Conservation (phyloP, 2,113 vertebrate genomes). For the Scalopus aquaticus region DNA sequence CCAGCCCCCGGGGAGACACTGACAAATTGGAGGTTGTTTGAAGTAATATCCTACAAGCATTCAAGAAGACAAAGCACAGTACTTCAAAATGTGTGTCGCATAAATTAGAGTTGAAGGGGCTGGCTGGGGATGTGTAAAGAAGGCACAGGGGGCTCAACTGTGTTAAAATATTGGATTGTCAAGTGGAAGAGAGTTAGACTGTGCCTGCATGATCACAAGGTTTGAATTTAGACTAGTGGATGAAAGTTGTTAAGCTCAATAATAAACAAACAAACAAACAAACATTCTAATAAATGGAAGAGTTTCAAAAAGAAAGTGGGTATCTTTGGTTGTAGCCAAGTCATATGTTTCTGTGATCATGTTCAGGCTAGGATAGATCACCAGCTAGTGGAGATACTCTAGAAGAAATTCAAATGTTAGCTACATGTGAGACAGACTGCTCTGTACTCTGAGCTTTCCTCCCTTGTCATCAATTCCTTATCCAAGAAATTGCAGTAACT, state of each 20-base stretch:
- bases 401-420: background rate
- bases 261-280: slow-evolving; percentile 21
- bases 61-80: too few relatives aligned
- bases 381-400: background rate
- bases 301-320: slow-evolving; percentile 1
- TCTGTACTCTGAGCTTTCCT: background rate
- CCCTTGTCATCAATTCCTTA: background rate
- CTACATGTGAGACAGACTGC: background rate
- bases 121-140: background rate
- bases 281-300: background rate
- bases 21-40: slow-evolving; percentile 14
- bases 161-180: background rate
- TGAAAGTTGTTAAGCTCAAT: background rate
- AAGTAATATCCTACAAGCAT: background rate
- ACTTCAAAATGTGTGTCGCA: too few relatives aligned
- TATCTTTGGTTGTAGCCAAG: background rate
- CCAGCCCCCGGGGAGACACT: background rate
- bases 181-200: background rate
- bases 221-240: background rate
- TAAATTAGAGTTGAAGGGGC: background rate
- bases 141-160: background rate
- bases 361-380: background rate
- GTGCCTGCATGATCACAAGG: background rate
- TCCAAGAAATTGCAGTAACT: background rate
- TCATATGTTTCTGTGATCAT: background rate